Base-by-base conservation (phyloP, 2,888 invertebrate genomes). In the Sinelater perroti region DNA sequence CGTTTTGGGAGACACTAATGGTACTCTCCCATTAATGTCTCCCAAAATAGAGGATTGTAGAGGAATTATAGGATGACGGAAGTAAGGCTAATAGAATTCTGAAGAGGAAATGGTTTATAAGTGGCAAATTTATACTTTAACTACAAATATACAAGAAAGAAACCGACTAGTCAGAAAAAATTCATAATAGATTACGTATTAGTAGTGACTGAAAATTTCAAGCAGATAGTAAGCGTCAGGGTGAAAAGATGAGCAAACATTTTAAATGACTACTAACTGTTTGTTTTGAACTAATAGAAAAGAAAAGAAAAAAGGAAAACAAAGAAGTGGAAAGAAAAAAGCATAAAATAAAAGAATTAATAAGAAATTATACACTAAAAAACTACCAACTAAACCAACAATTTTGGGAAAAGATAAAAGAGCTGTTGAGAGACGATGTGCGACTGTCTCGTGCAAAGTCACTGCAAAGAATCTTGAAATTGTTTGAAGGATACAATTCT, bases 161-260 rank as follows among this genome's bases (percentile, higher is more conserved):
- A 8, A n/a, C 30, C 30, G n/a, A 30, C 10, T 11, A 30, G 30
- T 4, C 7, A 24, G 24, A 7, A 24, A 24, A 24, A 24, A 24
- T n/a, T 24, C 24, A 30, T 30, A 30, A 30, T 30, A 30, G 30
- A 30, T 30, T 30, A 30, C 30, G n/a, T 8, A 30, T 3, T 30
- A 30, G n/a, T 30, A 5, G 5, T 10, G 11, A 30, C 10, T 10
- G 30, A 30, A 30, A 8, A 30, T 30, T 30, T 30, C 8, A 30
- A 30, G 30, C 8, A 30, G 11, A 11, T 30, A 11, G 30, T 30
- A 30, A 30, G 11, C 30, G 8, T 3, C 11, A 30, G 30, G 11
- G 5, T 30, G 30, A 30, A 30, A 5, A 30, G 30, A 11, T 3
- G n/a, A 30, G 30, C 30, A 30, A n/a, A 30, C 8, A 30, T 24